Base-by-base conservation (phyloP, 2,797 vertebrate genomes). In the Lacerta bilineata region DNA sequence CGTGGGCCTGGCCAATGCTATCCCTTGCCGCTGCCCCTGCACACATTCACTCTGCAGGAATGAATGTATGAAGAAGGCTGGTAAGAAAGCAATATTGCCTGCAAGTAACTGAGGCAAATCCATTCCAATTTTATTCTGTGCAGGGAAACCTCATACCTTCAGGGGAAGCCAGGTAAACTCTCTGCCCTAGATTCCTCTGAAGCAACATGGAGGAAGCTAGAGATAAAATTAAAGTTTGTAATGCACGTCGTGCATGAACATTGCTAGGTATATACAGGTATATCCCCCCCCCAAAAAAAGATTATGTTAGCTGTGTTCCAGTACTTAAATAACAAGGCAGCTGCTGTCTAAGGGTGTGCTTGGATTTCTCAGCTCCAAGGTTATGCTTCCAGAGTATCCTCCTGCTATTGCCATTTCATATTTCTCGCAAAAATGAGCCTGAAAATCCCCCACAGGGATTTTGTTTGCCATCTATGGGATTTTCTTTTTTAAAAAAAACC, bases 301-400 rank as follows among this genome's bases (percentile, higher is more conserved):
- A 10, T 68, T 89, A 66, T 1, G 4, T 89, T 95, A 72, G 81
- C 86, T 92, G 91, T 88, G 78, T 90, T 93, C 84, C 79, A 93
- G 83, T 1, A 74, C 84, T 91, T 93, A 90, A 94, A 5, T 29
- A 84, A 79, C 82, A 93, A 87, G 20, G 25, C 93, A 86, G 25
- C 86, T 92, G 64, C 94, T 87, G 20, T 64, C 85, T 90, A 93
- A 92, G 89, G 66, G 43, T 61, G 43, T 84, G 23, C 86, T 81
- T 92, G 89, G 4, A 5, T 81, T 89, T 89, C 50, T 82, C 41
- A 84, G 39, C 15, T 87, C 8, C 25, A 87, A 85, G 10, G 41
- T 89, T 82, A 29, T 46, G 36, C 20, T 4, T 90, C 85, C 81
- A 71, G 79, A 88, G 29, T 3, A 72, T 55, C 13, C 3, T 23